Conservation (phyloP, 2,888 invertebrate genomes). For the Limnephilus lunatus region DNA sequence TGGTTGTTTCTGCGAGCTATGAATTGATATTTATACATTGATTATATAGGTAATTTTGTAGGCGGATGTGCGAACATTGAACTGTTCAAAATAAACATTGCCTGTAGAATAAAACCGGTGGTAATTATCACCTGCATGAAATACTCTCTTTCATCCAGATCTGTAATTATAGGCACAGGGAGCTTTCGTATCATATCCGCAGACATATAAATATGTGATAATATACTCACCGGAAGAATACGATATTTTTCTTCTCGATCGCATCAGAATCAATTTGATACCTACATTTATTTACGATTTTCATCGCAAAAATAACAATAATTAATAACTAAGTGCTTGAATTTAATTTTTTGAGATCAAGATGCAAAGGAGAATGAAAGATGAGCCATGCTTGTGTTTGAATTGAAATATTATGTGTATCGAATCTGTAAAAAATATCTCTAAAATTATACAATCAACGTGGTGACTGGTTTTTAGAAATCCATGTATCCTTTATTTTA, state of each 20-base stretch:
- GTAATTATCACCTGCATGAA: slow-evolving; percentile 20
- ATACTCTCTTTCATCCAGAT: slow-evolving; percentile 2
- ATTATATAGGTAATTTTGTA: neutral
- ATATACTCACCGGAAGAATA: slow-evolving; percentile 13
- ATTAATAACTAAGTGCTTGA: neutral
- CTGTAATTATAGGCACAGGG: neutral
- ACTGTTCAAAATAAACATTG: neutral
- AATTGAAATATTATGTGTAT: neutral
- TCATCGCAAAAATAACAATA: neutral
- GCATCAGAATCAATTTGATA: slow-evolving; percentile 1
- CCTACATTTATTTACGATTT: neutral
- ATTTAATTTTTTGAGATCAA: neutral
- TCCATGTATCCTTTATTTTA: too few species aligned
- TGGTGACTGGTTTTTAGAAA: too few species aligned
- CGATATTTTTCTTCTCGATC: neutral
- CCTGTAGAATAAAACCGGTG: neutral
- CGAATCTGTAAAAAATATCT: too few species aligned
- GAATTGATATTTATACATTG: neutral
- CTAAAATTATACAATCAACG: too few species aligned
- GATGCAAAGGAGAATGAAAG: neutral
- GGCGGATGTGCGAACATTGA: neutral
- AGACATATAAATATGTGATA: neutral
- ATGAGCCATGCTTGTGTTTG: neutral
- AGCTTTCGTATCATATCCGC: neutral
- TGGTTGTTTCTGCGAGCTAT: neutral